phyloP scores from a whole-genome alignment of 2,797 vertebrate species.

The Phrynocephalus guinanensis region DNA sequence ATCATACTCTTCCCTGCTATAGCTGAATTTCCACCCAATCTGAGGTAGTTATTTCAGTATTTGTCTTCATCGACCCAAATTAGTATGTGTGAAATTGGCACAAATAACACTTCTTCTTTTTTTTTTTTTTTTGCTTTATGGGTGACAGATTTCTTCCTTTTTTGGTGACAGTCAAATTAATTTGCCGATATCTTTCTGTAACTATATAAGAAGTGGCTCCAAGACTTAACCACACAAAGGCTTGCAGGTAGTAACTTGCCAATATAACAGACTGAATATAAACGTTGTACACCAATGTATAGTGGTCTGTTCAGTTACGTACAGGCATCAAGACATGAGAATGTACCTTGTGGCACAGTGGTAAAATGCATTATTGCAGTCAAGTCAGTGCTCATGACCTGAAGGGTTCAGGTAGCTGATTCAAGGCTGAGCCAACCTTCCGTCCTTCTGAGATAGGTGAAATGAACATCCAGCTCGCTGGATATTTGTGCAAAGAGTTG shows the following conservation, averaged over 20 bases:
- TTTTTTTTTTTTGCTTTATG: not conserved
- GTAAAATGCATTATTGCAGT: no score
- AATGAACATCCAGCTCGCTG: no score
- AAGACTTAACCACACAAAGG: no score
- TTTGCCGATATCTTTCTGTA: not conserved
- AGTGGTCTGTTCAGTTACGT: not conserved
- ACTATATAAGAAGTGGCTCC: not conserved
- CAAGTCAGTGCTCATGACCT: no score
- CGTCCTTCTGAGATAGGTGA: no score
- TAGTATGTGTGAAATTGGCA: not conserved
- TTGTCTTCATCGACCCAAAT: not conserved
- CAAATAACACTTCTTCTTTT: not conserved
- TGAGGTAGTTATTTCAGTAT: not conserved
- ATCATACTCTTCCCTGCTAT: not conserved
- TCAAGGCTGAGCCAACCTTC: no score
- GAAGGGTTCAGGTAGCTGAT: no score
- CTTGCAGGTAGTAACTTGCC: not conserved
- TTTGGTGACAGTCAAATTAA: not conserved
- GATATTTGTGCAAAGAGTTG: no score
- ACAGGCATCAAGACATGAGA: not conserved
- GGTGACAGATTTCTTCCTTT: not conserved
- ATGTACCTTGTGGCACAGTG: no score
- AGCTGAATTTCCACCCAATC: not conserved
- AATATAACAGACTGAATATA: not conserved
- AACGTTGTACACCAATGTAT: not conserved